Evolutionary conservation across 1,140 invertebrate species (phyloP), one percentile per base, ranked within the genome.

Genomic region (Oscheius sp.): DNA sequence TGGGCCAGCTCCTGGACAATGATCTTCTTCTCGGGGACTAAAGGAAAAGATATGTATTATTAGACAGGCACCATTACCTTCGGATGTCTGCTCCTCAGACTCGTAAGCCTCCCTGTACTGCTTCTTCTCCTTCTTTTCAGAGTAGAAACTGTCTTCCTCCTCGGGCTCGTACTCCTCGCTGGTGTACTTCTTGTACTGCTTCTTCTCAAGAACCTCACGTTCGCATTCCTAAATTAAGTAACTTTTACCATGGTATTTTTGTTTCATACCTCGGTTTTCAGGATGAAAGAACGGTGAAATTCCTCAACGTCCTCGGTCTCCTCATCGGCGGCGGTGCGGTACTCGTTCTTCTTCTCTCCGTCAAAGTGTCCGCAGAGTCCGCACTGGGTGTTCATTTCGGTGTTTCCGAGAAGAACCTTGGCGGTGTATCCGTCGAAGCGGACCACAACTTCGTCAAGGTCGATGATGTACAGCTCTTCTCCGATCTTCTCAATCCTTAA

Each of bases 351-450:
- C 1, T 49, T 32, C 68, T 73, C 71, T 58, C 63, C 71, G 31
- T 73, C 71, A 20, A 49, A 49, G 64, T 73, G 38, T 58, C 71
- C 75, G 64, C 75, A 77, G 65, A 77, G 75, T 63, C 75, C 75
- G 38, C 75, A 77, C 46, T 77, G 75, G 23, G 29, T 55, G n/a
- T 69, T 36, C 23, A 38, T 36, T 65, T 46, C 29, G 18, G 23
- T 20, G 36, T 49, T 49, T 34, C 65, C 73, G 18, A 79, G 36
- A 31, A 75, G 66, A 29, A 79, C 67, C 62, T 71, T 75, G 73
- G 61, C 61, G 34, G 18, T 32, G 32, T 61, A 52, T 35, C 78
- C 78, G 52, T 79, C 73, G 76, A 79, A 79, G 31, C 58, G 38
- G 64, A 79, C 78, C 10, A 63, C 42, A 38, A 80, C 38, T 28